A percentile compares a stretch with the other conserved stretches of the same genome.
Evolutionary conservation across 2,888 invertebrate genomes (phyloP).

Genomic region (Teleiodes luculella): DNA sequence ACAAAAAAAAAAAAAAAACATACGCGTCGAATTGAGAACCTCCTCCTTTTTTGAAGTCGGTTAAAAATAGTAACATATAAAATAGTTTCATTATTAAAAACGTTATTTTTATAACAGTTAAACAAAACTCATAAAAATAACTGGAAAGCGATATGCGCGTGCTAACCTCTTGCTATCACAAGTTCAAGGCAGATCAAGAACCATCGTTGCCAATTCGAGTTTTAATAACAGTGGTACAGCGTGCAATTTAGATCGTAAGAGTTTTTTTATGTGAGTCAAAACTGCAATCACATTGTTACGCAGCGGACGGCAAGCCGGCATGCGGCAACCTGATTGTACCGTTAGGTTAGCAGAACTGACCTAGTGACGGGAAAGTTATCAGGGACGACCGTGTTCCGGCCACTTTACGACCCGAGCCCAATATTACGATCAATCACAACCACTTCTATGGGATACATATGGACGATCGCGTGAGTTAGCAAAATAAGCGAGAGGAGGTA

Average conservation of each 20-base stretch:
- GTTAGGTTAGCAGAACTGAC: slow-evolving; percentile 76
- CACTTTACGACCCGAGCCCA: slow-evolving; percentile 51
- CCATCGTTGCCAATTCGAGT: slow-evolving; percentile 17
- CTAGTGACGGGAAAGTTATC: slow-evolving; percentile 76
- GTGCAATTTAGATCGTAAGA: slow-evolving; percentile 41
- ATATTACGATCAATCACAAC: slow-evolving; percentile 40
- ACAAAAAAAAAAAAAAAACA: too few species aligned
- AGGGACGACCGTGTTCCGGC: slow-evolving; percentile 62
- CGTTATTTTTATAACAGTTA: neutral
- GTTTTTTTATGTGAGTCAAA: slow-evolving; percentile 58
- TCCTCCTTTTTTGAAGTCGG: too few species aligned
- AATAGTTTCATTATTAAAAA: neutral
- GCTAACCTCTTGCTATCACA: slow-evolving; percentile 36
- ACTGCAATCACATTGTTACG: slow-evolving; percentile 74
- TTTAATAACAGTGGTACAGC: slow-evolving; percentile 39
- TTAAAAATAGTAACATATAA: neutral
- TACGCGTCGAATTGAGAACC: too few species aligned
- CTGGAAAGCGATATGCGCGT: slow-evolving; percentile 21
- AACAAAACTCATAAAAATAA: slow-evolving; percentile 1
- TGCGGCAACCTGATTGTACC: slow-evolving; percentile 75
- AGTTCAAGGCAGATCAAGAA: slow-evolving; percentile 51
- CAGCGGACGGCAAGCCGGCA: slow-evolving; percentile 47
- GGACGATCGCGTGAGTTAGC: slow-evolving; percentile 19
- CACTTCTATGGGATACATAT: slow-evolving; percentile 12
- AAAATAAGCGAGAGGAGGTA: neutral